A percentile compares a stretch with the other conserved stretches of the same genome.
phyloP scores from a whole-genome alignment of 2,113 vertebrate genomes.

The Noctilio leporinus region DNA sequence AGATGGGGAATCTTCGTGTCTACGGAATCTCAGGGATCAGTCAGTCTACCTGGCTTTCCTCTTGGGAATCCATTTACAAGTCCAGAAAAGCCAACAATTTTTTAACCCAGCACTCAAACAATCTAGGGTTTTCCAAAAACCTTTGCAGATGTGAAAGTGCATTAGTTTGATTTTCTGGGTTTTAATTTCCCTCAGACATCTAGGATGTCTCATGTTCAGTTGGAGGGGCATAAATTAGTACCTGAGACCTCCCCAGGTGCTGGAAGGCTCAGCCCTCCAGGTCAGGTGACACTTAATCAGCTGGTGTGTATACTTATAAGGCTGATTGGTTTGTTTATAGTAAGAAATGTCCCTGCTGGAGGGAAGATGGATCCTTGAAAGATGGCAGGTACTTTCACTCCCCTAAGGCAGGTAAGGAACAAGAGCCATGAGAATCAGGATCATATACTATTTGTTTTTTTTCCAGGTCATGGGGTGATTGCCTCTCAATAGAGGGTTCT shows the following conservation, averaged over 20 bases:
- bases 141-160: neutral
- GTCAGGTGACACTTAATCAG: neutral
- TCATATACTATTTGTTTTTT: neutral
- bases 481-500: neutral
- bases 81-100: conserved; percentile 26
- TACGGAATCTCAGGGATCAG: neutral
- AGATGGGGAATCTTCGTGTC: neutral
- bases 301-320: neutral
- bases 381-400: neutral
- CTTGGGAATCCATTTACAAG: neutral
- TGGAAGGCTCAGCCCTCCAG: neutral
- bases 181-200: neutral
- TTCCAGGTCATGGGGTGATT: neutral
- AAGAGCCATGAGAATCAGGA: neutral
- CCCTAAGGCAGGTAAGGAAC: neutral
- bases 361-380: neutral
- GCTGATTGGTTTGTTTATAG: neutral
- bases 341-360: neutral
- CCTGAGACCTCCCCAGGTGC: neutral
- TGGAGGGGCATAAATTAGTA: neutral
- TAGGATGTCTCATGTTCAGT: neutral
- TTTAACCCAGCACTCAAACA: neutral
- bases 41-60: neutral
- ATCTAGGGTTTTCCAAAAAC: neutral
- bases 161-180: conserved; percentile 10